Conservation (phyloP, 2,797 vertebrate genomes). For the Ceryle rudis region DNA sequence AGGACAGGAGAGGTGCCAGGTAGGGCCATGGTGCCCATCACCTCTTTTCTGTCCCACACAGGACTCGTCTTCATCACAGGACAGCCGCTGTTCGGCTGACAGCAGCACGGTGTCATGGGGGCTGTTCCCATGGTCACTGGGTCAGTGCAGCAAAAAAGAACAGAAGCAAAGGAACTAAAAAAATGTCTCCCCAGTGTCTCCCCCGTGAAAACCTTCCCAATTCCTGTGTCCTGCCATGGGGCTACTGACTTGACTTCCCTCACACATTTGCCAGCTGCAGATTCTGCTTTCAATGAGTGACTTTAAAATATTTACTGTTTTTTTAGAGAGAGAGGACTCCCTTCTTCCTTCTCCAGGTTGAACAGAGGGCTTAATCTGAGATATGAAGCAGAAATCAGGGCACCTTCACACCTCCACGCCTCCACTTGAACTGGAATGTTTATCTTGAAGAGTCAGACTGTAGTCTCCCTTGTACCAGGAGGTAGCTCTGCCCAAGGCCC, state of each 20-base stretch:
- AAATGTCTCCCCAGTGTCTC: neutral
- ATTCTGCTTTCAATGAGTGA: neutral
- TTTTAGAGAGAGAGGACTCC: neutral
- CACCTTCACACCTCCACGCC: neutral
- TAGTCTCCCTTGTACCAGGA: neutral
- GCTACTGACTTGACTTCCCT: neutral
- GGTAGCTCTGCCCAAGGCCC: neutral
- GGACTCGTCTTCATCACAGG: neutral
- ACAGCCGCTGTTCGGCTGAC: neutral
- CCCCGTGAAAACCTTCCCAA: neutral
- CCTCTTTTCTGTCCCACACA: neutral
- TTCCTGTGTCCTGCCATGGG: neutral
- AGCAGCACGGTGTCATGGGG: neutral
- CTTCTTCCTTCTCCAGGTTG: neutral
- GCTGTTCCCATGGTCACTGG: neutral
- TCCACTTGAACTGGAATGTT: neutral
- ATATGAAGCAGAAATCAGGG: neutral
- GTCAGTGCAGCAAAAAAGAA: neutral
- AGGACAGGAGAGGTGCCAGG: neutral
- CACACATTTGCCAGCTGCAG: neutral
- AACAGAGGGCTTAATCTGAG: neutral
- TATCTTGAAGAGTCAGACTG: neutral
- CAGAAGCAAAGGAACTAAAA: neutral
- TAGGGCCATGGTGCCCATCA: neutral
- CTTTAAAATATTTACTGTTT: neutral